Evolutionary conservation across 2,888 invertebrate genomes (phyloP).

Genomic region (Lasioglossum marginatum): DNA sequence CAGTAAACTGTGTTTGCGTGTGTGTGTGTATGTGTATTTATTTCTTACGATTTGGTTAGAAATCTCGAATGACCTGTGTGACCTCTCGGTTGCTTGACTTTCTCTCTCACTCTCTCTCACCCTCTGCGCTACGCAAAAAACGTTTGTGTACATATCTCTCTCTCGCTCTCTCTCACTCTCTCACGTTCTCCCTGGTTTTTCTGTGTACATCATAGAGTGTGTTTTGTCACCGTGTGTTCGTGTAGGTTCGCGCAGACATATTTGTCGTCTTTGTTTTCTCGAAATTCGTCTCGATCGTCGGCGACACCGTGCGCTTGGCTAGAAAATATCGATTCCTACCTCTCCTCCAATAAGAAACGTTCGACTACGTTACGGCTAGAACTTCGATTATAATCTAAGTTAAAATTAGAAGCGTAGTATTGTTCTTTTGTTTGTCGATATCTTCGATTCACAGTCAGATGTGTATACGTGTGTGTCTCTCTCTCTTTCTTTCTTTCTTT

Average conservation of each 20-base stretch:
- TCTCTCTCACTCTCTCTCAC: neutral
- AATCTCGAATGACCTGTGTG: neutral
- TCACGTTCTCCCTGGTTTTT: neutral
- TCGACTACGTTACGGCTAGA: conserved; percentile 78
- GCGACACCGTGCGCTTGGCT: conserved; percentile 70
- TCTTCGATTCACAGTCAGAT: conserved; percentile 75
- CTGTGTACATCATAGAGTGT: neutral
- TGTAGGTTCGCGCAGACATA: neutral
- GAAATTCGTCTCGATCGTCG: conserved; percentile 49
- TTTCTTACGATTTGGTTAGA: conserved; percentile 20
- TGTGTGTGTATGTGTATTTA: neutral
- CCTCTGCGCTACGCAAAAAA: conserved; percentile 12
- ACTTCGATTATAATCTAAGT: conserved; percentile 80
- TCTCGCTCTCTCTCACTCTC: neutral
- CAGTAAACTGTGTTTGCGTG: conserved; percentile 16
- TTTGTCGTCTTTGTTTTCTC: neutral
- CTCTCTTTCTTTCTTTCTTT: neutral
- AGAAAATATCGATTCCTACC: conserved; percentile 79
- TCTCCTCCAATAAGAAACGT: conserved; percentile 75
- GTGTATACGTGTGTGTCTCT: conserved; percentile 10
- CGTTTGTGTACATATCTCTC: neutral
- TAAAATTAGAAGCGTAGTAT: conserved; percentile 83
- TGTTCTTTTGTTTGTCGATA: conserved; percentile 70
- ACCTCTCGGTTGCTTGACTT: neutral
- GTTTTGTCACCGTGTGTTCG: neutral